Conservation (phyloP, 2,113 vertebrate species). For the Emydura subglobosa region DNA sequence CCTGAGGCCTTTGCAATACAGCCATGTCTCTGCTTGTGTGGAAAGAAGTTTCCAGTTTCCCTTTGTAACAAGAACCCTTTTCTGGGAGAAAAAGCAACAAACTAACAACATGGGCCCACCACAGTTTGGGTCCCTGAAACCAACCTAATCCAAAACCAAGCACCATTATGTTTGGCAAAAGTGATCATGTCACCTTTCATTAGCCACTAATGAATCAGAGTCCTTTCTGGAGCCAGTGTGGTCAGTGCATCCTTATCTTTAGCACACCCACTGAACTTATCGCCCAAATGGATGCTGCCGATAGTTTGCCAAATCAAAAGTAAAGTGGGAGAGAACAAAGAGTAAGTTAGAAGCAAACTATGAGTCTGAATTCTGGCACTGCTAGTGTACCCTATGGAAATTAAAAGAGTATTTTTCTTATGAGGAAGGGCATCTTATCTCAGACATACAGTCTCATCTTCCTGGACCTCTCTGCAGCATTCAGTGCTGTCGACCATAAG, state of each 20-base stretch:
- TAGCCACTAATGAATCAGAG: not conserved
- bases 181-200: conserved; percentile 14
- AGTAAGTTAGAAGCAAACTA: not conserved
- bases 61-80: conserved; percentile 85
- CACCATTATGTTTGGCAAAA: conserved; percentile 35
- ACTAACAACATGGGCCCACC: conserved; percentile 75
- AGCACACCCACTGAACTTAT: not conserved
- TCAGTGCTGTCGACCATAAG: not conserved
- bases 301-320: not conserved
- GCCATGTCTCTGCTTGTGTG: conserved; percentile 87
- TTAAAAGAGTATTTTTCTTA: not conserved
- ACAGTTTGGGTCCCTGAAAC: conserved; percentile 52
- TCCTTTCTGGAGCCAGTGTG: not conserved
- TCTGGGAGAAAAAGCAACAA: conserved; percentile 71
- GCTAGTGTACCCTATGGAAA: not conserved
- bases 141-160: conserved; percentile 58
- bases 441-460: not conserved
- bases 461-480: not conserved
- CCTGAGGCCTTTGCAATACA: conserved; percentile 83
- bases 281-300: not conserved
- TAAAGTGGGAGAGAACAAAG: not conserved
- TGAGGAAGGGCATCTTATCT: not conserved
- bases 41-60: conserved; percentile 83
- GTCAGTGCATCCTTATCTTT: not conserved
- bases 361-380: not conserved